A percentile compares a stretch with the other conserved stretches of the same genome.
Conservation (phyloP, 2,888 invertebrate genomes). For the Hermaeophaga mercurialis region DNA sequence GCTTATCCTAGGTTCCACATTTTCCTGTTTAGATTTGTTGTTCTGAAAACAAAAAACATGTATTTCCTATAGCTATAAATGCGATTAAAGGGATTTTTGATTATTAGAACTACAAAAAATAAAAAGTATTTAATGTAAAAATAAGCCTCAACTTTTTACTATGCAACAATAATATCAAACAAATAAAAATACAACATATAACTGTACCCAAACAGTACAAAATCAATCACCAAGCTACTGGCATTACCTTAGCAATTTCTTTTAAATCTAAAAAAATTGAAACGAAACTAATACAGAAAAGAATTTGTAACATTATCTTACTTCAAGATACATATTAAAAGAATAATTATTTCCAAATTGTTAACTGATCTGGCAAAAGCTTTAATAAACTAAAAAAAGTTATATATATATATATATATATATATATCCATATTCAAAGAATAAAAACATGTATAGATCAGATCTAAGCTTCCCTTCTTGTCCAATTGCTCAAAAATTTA, state of each 20-base stretch:
- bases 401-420: too few species aligned
- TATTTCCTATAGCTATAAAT: too few species aligned
- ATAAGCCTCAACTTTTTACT: slow-evolving; percentile 24
- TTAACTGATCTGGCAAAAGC: too few species aligned
- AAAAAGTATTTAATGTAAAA: slow-evolving; percentile 17
- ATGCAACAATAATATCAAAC: slow-evolving; percentile 22
- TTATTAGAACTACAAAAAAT: too few species aligned
- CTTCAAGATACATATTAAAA: neutral
- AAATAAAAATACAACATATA: slow-evolving; percentile 4
- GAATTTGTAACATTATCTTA: neutral
- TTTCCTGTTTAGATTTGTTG: slow-evolving; percentile 37
- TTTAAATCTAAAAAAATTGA: neutral
- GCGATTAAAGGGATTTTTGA: too few species aligned
- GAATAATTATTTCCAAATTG: too few species aligned
- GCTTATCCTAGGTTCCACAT: slow-evolving; percentile 40
- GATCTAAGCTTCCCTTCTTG: too few species aligned
- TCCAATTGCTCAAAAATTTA: too few species aligned
- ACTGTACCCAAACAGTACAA: slow-evolving; percentile 23
- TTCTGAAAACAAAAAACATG: slow-evolving; percentile 39
- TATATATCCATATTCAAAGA: too few species aligned
- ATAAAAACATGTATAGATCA: too few species aligned
- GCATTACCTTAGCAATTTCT: slow-evolving; percentile 3
- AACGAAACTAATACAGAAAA: neutral
- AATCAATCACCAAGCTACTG: slow-evolving; percentile 15
- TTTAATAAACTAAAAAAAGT: too few species aligned